Conservation (phyloP, 2,888 invertebrate species). For the Agrotis segetum region DNA sequence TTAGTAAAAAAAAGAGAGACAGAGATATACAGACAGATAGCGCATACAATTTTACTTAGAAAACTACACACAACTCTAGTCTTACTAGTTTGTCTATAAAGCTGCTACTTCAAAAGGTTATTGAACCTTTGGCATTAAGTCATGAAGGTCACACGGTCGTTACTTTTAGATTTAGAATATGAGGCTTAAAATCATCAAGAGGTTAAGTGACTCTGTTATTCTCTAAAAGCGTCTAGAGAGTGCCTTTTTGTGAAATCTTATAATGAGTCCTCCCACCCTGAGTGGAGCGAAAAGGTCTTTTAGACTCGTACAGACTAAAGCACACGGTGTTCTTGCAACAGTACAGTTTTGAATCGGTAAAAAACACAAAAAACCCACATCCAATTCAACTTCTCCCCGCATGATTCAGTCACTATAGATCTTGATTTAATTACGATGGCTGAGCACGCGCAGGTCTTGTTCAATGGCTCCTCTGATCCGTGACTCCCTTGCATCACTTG, state of each 20-base stretch:
- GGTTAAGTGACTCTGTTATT: neutral
- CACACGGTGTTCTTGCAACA: too few relatives aligned
- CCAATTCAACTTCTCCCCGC: conserved; percentile 3
- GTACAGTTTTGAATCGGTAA: too few relatives aligned
- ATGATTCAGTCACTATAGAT: conserved; percentile 29
- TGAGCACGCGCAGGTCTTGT: conserved; percentile 24
- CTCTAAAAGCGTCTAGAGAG: too few relatives aligned
- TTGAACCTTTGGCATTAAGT: conserved; percentile 27
- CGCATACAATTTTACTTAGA: conserved; percentile 17
- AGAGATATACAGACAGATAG: too few relatives aligned
- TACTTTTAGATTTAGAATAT: conserved; percentile 24
- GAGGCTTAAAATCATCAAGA: conserved; percentile 25
- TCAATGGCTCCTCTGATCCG: conserved; percentile 47
- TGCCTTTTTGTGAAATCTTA: too few relatives aligned
- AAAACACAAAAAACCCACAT: neutral
- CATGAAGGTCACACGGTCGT: conserved; percentile 42
- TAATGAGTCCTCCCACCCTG: too few relatives aligned
- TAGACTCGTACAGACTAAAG: too few relatives aligned
- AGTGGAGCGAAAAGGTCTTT: too few relatives aligned
- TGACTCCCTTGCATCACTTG: conserved; percentile 59
- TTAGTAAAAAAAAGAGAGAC: neutral
- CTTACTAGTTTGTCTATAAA: conserved; percentile 11
- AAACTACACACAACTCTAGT: conserved; percentile 5
- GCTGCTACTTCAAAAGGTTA: conserved; percentile 14
- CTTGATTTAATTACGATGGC: conserved; percentile 49